A percentile compares a stretch with the other conserved stretches of the same genome.
These are phyloP conservation scores for Rallus limicola DNA, from an alignment of 2,113 vertebrate species.

Conservation along the genomic window DNA sequence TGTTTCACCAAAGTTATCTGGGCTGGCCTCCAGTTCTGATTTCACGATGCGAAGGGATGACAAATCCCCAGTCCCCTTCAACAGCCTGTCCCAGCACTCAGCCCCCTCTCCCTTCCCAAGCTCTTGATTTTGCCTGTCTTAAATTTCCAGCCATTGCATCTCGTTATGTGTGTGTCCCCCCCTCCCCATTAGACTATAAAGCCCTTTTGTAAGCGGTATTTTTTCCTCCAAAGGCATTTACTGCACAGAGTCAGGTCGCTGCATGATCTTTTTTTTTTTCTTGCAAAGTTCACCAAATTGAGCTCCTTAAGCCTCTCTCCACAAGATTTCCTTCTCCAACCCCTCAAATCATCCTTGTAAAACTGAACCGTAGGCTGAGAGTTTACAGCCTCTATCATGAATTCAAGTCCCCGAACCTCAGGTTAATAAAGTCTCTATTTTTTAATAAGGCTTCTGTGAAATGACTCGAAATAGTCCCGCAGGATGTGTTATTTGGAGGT, in stretches of 20 bases:
- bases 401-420: conserved; percentile 54
- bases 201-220: neutral
- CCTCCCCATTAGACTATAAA: neutral
- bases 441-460: conserved; percentile 68
- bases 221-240: conserved; percentile 38
- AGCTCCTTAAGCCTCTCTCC: conserved; percentile 43
- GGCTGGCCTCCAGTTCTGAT: conserved; percentile 58
- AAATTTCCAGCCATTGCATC: conserved; percentile 37
- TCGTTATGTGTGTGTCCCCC: neutral
- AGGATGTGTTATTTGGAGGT: conserved; percentile 57
- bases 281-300: conserved; percentile 12
- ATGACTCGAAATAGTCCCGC: conserved; percentile 26
- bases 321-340: conserved; percentile 40
- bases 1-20: conserved; percentile 51
- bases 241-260: neutral
- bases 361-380: conserved; percentile 29
- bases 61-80: conserved; percentile 36
- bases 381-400: conserved; percentile 49
- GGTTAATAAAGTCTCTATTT: conserved; percentile 68
- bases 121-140: conserved; percentile 4
- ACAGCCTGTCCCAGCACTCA: conserved; percentile 25
- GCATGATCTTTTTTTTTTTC: conserved; percentile 36
- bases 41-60: conserved; percentile 29
- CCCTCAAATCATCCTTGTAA: conserved; percentile 50
- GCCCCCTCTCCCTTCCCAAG: neutral